A percentile compares a stretch with the other conserved stretches of the same genome.
Conservation (phyloP, 1,140 invertebrate genomes). For the Diabrotica undecimpunctata region DNA sequence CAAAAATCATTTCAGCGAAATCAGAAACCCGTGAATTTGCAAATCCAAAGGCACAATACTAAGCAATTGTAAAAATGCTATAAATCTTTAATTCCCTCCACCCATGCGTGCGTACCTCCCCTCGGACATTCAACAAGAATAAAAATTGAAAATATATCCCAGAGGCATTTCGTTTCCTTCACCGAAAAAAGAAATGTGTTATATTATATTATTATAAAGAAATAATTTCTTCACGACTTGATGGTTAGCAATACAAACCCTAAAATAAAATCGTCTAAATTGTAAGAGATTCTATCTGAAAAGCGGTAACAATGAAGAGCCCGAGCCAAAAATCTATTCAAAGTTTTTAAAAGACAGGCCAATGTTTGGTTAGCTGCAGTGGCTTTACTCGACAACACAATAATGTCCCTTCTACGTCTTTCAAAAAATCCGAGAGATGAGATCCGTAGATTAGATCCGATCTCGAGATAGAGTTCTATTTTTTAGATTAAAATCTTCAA, state of each 20-base stretch:
- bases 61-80: slow-evolving; percentile 35
- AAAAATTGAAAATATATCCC: slow-evolving; percentile 25
- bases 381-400: slow-evolving; percentile 36
- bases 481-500: slow-evolving; percentile 33
- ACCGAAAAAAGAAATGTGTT: slow-evolving; percentile 35
- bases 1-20: slow-evolving; percentile 31
- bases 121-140: slow-evolving; percentile 27
- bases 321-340: slow-evolving; percentile 43
- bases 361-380: slow-evolving; percentile 46
- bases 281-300: slow-evolving; percentile 44
- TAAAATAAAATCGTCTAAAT: slow-evolving; percentile 39
- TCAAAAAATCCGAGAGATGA: slow-evolving; percentile 29
- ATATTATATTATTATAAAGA: slow-evolving; percentile 47
- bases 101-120: slow-evolving; percentile 28
- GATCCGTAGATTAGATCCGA: slow-evolving; percentile 41
- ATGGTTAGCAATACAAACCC: slow-evolving; percentile 39
- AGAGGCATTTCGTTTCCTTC: slow-evolving; percentile 24
- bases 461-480: slow-evolving; percentile 30
- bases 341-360: slow-evolving; percentile 40
- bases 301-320: slow-evolving; percentile 37
- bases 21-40: slow-evolving; percentile 37
- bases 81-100: slow-evolving; percentile 33
- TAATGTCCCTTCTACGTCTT: slow-evolving; percentile 34
- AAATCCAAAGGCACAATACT: slow-evolving; percentile 27
- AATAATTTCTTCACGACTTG: slow-evolving; percentile 46